Base-by-base conservation (phyloP, 2,888 invertebrate genomes). In the Caenorhabditis macrosperma region DNA sequence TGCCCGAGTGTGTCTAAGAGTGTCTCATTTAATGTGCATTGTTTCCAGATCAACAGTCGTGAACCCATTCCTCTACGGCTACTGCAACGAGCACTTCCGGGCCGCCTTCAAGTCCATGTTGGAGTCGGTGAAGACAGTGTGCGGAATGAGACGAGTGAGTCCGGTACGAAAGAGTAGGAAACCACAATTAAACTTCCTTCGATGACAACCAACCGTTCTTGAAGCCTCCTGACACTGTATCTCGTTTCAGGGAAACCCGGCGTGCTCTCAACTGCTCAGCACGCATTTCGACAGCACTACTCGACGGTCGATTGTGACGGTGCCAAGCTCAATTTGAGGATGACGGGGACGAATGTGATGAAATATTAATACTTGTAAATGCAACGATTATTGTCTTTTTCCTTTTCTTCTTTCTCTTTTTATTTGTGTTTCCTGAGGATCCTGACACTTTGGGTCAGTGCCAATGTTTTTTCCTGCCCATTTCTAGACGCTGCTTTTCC, bases 51-150 rank as follows among this genome's bases (percentile, higher is more conserved):
- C 85, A 26, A 88, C 88, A 2, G 82, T 89, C 6, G 90, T 89
- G 88, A 89, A 89, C 77, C 88, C 88, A 17, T 76, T 87, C 38
- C 80, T 89, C 17, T 90, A 90, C 69, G 87, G 88, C 7, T 67
- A 88, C 52, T 77, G 90, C 44, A 89, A 89, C 69, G 88, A 89
- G 61, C 89, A 89, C 52, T 89, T 89, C 76, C 85, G 89, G 10
- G 82, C 87, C 7, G 89, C 89, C 2, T 89, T 89, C 61, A 78
- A 80, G 6, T 78, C 82, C 9, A 78, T 88, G 10, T 44, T 88
- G 17, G 71, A 78, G 10, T 75, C 79, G 2, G 59, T 81, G 26
- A 76, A 81, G 48, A 41, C 64, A 0, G 57, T 69, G 61, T 60
- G 61, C 57, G 64, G 67, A 60, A 66, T 59, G 44, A 48, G 50